phyloP scores from a whole-genome alignment of 2,888 invertebrate genomes.

The Acleris cristana region DNA sequence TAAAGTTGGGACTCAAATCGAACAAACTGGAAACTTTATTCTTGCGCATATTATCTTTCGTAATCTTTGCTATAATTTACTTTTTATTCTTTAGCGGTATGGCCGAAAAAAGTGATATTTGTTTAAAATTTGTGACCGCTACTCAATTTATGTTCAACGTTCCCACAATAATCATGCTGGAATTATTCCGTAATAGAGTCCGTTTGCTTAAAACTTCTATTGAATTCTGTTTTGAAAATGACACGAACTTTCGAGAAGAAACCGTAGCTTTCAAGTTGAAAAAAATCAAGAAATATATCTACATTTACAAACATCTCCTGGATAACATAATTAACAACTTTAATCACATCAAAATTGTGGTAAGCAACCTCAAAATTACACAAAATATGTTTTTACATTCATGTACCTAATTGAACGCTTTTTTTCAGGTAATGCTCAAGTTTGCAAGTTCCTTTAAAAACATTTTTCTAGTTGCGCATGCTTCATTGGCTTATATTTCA shows the following conservation, averaged over 20 bases:
- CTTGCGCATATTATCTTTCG: background rate
- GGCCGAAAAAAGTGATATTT: background rate
- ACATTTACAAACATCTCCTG: constrained; percentile 1
- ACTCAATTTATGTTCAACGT: constrained; percentile 4
- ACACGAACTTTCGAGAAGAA: background rate
- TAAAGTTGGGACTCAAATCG: background rate
- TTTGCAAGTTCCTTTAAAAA: background rate
- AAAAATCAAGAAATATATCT: background rate
- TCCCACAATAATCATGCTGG: constrained; percentile 27
- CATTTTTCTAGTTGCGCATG: background rate
- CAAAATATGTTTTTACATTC: too few species aligned
- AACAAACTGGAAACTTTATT: background rate
- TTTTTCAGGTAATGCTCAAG: background rate
- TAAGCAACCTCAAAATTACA: background rate
- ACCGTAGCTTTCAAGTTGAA: background rate
- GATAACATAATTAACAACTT: background rate
- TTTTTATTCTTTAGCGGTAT: background rate
- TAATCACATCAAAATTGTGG: constrained; percentile 1
- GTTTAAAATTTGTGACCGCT: constrained; percentile 1
- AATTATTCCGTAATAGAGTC: constrained; percentile 28
- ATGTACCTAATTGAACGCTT: background rate
- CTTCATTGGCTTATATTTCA: background rate
- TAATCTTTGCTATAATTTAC: background rate
- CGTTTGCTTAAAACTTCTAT: constrained; percentile 26
- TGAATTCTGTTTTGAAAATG: constrained; percentile 1